These are phyloP conservation scores for Melieria picta DNA, from an alignment of 2,888 invertebrate genomes.

Conservation along the genomic window DNA sequence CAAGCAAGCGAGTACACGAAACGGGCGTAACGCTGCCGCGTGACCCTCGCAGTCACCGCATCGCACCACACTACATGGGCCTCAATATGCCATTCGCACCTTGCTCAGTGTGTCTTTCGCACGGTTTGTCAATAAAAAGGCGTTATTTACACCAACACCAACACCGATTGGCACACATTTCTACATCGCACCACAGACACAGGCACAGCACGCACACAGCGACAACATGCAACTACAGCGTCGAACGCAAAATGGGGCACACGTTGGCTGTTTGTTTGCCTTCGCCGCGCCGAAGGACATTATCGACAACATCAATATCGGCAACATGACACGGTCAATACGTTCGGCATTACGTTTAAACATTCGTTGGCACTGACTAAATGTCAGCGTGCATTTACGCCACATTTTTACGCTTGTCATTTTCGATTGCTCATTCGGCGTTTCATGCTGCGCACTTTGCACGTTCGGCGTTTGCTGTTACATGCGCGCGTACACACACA, in stretches of 20 bases:
- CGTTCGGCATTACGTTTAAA: constrained; percentile 28
- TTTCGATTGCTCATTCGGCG: constrained; percentile 11
- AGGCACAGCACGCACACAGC: background rate
- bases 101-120: no score
- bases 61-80: no score
- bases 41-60: no score
- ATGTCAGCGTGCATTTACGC: constrained; percentile 1
- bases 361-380: constrained; percentile 18
- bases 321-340: constrained; percentile 32
- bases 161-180: constrained; percentile 28
- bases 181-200: constrained; percentile 6
- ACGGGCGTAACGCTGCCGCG: constrained; percentile 19
- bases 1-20: constrained; percentile 8
- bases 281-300: background rate
- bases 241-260: constrained; percentile 16
- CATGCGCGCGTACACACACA: constrained; percentile 1
- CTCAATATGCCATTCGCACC: no score
- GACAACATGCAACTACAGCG: no score
- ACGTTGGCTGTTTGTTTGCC: background rate
- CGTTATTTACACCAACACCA: constrained; percentile 31
- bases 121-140: constrained; percentile 22
- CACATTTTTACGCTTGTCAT: constrained; percentile 29
- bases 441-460: constrained; percentile 12
- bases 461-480: background rate
- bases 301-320: constrained; percentile 22